Evolutionary conservation across 1,140 invertebrate species (phyloP), one percentile per base, ranked within the genome.

Genomic region (Ganaspis sp.): DNA sequence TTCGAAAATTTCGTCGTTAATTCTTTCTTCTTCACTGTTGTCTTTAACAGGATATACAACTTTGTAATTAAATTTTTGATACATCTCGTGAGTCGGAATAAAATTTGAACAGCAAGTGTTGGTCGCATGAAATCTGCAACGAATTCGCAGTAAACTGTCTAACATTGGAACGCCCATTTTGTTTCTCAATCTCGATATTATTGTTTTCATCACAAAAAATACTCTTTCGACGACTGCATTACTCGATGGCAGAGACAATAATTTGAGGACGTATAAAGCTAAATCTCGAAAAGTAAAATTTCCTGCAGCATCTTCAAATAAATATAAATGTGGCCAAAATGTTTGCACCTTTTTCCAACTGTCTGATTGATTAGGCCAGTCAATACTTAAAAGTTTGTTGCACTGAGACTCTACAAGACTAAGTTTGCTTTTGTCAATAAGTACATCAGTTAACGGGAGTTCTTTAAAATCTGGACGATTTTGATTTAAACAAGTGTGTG

Each of bases 161-260:
- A 79, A 70, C 15, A 75, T 58, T 53, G 34, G 38, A 12, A 73
- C 45, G 29, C 69, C 23, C 69, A 77, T 69, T 71, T 40, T 77
- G 15, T 80, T 79, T 37, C 75, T 64, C 12, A 72, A 21, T 58
- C 74, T 76, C 0, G 74, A 77, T 26, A 76, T 76, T n/a, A 79
- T 23, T 1, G 54, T 12, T 12, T 74, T 79, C 74, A 79, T 72
- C 5, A 73, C 70, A n/a, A 74, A 80, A 77, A 82, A 82, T 29
- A 69, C 73, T 64, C 78, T 75, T 72, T 80, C 80, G 12, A 34
- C 29, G 2, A 34, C 29, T 2, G 29, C 29, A 34, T 34, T 34
- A 34, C 83, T 84, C 0, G 80, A 77, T 9, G 79, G 83, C 15
- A 86, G 77, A 15, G 72, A 70, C n/a, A 86, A 40, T 9, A 79